Evolutionary conservation across 2,888 invertebrate species (phyloP).

Genomic region (Psylliodes chrysocephalus): DNA sequence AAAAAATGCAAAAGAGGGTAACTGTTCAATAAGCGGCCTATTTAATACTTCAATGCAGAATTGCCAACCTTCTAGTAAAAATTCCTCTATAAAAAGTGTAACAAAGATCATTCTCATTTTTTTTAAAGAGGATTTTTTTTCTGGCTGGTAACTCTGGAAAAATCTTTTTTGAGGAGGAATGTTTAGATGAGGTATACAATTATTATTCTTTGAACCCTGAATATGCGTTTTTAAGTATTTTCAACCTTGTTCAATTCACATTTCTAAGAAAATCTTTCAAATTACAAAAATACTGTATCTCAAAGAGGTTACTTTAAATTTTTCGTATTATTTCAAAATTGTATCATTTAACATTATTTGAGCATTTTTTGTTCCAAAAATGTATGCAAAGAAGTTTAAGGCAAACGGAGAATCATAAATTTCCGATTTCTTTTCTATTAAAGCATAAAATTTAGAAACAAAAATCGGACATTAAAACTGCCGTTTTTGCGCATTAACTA

Average conservation of each 20-base stretch:
- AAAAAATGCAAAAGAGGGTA: constrained; percentile 38
- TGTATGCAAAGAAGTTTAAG: constrained; percentile 26
- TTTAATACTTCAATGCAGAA: constrained; percentile 30
- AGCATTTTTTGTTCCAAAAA: constrained; percentile 42
- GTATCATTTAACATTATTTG: constrained; percentile 43
- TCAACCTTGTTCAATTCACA: constrained; percentile 16
- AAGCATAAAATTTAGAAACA: background rate
- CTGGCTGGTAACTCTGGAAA: background rate
- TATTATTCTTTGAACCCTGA: constrained; percentile 46
- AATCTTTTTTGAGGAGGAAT: constrained; percentile 46
- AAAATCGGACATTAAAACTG: background rate
- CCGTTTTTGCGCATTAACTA: constrained; percentile 23
- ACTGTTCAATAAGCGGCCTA: constrained; percentile 41
- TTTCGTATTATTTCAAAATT: constrained; percentile 27
- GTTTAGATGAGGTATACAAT: constrained; percentile 48
- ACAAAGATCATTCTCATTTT: no score
- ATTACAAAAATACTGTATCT: constrained; percentile 26
- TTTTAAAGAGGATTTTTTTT: background rate
- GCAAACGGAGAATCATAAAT: background rate
- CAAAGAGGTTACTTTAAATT: constrained; percentile 25
- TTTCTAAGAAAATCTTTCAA: constrained; percentile 24
- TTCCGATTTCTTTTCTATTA: background rate
- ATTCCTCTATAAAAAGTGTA: background rate
- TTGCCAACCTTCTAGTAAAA: constrained; percentile 6
- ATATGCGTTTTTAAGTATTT: constrained; percentile 44